Evolutionary conservation across 2,113 vertebrate genomes (phyloP).

Genomic region (Nerophis lumbriciformis): DNA sequence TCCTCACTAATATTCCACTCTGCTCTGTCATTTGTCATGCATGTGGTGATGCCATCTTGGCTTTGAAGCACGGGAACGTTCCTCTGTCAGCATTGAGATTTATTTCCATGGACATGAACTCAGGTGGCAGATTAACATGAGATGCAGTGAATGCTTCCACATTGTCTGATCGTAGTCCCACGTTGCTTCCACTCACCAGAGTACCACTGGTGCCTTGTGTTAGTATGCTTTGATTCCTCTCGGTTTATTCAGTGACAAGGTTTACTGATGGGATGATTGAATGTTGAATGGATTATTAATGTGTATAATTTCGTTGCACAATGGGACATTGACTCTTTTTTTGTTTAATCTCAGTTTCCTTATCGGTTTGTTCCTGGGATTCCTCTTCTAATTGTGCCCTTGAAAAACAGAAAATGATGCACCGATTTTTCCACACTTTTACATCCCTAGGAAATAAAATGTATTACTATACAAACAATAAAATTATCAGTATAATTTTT

Average conservation of each 20-base stretch:
- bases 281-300: not conserved
- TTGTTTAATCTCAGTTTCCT: not conserved
- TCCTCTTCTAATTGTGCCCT: slow-evolving; percentile 40
- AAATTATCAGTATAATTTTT: too few species aligned
- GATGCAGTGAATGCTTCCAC: slow-evolving; percentile 21
- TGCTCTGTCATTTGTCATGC: slow-evolving; percentile 9
- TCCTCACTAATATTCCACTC: not conserved
- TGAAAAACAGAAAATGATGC: slow-evolving; percentile 59
- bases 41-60: not conserved
- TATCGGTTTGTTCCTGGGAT: slow-evolving; percentile 53
- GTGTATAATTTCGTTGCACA: too few species aligned
- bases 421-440: slow-evolving; percentile 2
- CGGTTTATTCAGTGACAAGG: not conserved
- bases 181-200: slow-evolving; percentile 11
- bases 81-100: slow-evolving; percentile 20
- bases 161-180: slow-evolving; percentile 34
- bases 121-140: slow-evolving; percentile 38
- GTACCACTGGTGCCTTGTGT: slow-evolving; percentile 19
- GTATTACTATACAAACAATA: too few species aligned
- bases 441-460: too few species aligned
- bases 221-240: slow-evolving; percentile 29
- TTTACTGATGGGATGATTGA: slow-evolving; percentile 23
- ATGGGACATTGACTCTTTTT: too few species aligned
- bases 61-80: slow-evolving; percentile 8
- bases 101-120: slow-evolving; percentile 28